Evolutionary conservation across 2,888 invertebrate genomes (phyloP).

Genomic region (Omphaloscelis lunosa): DNA sequence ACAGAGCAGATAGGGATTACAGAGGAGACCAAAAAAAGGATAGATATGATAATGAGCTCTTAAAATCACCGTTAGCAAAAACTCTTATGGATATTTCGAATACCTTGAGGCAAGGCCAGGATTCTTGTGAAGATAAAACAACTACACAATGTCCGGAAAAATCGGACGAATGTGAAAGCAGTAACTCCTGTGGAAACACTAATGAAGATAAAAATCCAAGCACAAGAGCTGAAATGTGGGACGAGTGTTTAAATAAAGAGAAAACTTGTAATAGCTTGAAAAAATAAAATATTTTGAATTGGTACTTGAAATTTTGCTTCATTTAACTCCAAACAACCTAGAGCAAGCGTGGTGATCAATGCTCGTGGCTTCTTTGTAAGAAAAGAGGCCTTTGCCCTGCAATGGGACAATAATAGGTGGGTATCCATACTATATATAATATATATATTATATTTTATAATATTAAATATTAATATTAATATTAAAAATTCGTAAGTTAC

Average conservation of each 20-base stretch:
- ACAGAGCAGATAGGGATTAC: conserved; percentile 19
- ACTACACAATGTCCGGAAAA: conserved; percentile 6
- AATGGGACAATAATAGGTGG: too few species aligned
- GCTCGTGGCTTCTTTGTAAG: too few species aligned
- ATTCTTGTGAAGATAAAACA: conserved; percentile 45
- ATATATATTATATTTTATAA: too few species aligned
- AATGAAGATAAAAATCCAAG: conserved; percentile 33
- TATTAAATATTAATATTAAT: too few species aligned
- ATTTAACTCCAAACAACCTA: too few species aligned
- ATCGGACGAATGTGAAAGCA: conserved; percentile 17
- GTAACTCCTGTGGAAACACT: neutral
- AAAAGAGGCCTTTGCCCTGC: too few species aligned
- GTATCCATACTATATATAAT: too few species aligned
- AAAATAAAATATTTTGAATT: conserved; percentile 37
- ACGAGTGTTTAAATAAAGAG: neutral
- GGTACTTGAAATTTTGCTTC: neutral
- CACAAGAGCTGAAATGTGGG: conserved; percentile 42
- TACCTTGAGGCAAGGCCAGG: conserved; percentile 40
- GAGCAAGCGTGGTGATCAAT: too few species aligned
- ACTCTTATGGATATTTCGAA: conserved; percentile 47
- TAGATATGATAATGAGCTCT: conserved; percentile 21
- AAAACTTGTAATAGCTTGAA: conserved; percentile 9
- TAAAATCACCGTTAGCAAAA: conserved; percentile 48
- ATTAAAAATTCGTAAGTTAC: too few species aligned
- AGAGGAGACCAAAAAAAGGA: conserved; percentile 11